Base-by-base conservation (phyloP, 2,113 vertebrate species). In the Callipepla californica region DNA sequence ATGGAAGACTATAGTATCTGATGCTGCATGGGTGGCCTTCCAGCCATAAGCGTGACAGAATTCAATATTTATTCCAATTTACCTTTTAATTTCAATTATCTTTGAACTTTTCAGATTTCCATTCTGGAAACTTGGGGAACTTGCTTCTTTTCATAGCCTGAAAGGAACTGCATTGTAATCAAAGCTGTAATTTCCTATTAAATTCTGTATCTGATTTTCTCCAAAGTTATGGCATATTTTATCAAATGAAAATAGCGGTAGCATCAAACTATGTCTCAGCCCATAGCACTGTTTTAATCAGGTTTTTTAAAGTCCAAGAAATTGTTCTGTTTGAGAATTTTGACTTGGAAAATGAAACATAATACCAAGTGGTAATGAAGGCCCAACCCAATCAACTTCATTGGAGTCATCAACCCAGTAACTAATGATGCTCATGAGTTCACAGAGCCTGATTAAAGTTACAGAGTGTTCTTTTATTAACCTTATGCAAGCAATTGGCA, bases 271-370 rank as follows among this genome's bases (percentile, higher is more conserved):
- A 81, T 51, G 32, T 61, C 51, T 93, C 85, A 92, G 51, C 87
- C 80, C 50, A 84, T 74, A 88, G n/a, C 69, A 82, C 28, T 79
- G 50, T 96, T 96, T 95, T 95, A 96, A 95, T 96, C 89, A 93
- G 92, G 38, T 53, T 91, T 91, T 92, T 4, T 75, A 80, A 95
- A 91, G 87, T 83, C 78, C 45, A 86, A 72, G 72, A 93, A 94
- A 95, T 94, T 89, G 80, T 93, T 96, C 80, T 89, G 23, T 94
- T 94, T 96, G 85, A 93, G 72, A 91, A 91, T 86, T 94, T 95
- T 94, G 89, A 81, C 75, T 95, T 93, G 70, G 92, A 84, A 85
- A 95, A 94, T 81, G 72, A 96, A 96, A 59, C 83, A 47, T 69
- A 91, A 77, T 94, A 84, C 93, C 80, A 73, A 94, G 80, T 80